Conservation (phyloP, 1,140 invertebrate species). For the Sitobion miscanthi region DNA sequence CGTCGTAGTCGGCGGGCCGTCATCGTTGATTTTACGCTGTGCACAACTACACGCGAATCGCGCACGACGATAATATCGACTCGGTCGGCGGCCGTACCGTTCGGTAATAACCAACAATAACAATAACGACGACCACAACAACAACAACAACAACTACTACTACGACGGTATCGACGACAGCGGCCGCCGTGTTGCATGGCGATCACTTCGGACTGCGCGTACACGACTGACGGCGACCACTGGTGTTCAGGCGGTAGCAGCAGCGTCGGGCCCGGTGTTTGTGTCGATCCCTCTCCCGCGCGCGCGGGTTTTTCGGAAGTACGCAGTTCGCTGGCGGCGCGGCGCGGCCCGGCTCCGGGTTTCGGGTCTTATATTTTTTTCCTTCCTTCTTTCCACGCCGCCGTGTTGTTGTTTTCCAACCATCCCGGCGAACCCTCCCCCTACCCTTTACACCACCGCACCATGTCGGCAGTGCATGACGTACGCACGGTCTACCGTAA, state of each 20-base stretch:
- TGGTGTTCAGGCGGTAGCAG: not conserved
- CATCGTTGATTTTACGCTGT: not conserved
- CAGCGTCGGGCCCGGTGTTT: slow-evolving; percentile 7
- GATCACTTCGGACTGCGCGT: slow-evolving; percentile 9
- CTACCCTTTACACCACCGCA: not conserved
- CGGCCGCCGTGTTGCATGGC: slow-evolving; percentile 49
- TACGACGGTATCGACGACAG: not conserved
- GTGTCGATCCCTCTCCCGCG: slow-evolving; percentile 36
- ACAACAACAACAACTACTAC: slow-evolving; percentile 5
- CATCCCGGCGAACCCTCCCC: not conserved
- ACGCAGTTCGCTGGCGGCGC: not conserved
- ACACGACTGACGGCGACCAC: not conserved
- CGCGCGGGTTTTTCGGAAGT: slow-evolving; percentile 51
- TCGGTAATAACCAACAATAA: not conserved
- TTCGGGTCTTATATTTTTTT: slow-evolving; percentile 21
- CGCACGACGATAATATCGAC: not conserved
- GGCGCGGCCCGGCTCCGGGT: not conserved
- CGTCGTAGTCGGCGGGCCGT: not conserved
- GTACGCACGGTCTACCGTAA: slow-evolving; percentile 46
- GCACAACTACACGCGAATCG: slow-evolving; percentile 14
- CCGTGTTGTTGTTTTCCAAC: slow-evolving; percentile 45
- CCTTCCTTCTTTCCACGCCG: not conserved
- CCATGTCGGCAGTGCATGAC: slow-evolving; percentile 39
- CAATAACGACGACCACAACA: not conserved
- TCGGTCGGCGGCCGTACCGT: not conserved